Conservation (phyloP, 2,113 vertebrate species). For the Syngnathoides biaculeatus region DNA sequence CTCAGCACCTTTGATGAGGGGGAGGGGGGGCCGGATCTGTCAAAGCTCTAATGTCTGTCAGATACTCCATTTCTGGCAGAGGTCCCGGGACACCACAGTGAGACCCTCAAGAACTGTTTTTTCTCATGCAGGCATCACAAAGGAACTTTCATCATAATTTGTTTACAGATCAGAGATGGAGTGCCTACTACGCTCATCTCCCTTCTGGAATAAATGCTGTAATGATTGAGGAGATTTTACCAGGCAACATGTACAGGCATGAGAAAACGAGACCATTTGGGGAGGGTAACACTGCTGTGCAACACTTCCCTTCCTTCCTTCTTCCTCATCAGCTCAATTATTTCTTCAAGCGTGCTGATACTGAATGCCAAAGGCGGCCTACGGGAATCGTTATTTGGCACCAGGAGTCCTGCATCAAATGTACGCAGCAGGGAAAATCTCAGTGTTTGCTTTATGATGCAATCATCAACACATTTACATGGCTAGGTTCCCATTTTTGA, state of each 20-base stretch:
- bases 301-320: neutral
- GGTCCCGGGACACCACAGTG: conserved; percentile 19
- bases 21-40: conserved; percentile 24
- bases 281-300: conserved; percentile 16
- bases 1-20: conserved; percentile 25
- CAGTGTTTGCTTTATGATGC: neutral
- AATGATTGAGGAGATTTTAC: conserved; percentile 53
- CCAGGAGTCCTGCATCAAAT: conserved; percentile 9
- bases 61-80: conserved; percentile 15
- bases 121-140: conserved; percentile 43
- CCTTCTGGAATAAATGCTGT: conserved; percentile 62
- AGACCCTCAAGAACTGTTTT: conserved; percentile 38
- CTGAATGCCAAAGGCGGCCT: conserved; percentile 29
- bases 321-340: conserved; percentile 34
- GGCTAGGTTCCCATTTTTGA: neutral
- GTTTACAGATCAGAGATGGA: conserved; percentile 56
- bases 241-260: conserved; percentile 43
- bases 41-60: conserved; percentile 23
- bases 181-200: conserved; percentile 43
- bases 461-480: neutral
- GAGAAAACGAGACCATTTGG: conserved; percentile 54
- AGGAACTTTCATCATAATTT: conserved; percentile 56
- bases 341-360: conserved; percentile 17
- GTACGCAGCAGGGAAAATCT: neutral
- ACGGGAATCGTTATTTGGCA: neutral